Evolutionary conservation across 1,140 invertebrate species (phyloP).

Genomic region (Aphaenogaster rudis): DNA sequence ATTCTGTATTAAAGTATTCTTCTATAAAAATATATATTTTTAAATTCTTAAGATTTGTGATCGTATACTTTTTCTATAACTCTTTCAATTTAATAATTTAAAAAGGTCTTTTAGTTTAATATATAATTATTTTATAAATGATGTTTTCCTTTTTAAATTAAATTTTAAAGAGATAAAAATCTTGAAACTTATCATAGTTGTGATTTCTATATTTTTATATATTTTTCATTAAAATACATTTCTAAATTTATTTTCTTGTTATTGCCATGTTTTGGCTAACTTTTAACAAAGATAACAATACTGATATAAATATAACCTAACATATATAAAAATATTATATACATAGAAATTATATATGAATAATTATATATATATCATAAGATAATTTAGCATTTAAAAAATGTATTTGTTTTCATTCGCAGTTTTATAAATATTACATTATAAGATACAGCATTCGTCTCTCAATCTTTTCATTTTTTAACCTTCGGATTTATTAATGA

Average conservation of each 20-base stretch:
- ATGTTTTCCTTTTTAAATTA: not conserved
- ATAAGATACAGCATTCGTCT: not conserved
- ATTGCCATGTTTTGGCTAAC: not conserved
- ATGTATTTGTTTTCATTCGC: not conserved
- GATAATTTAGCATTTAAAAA: not conserved
- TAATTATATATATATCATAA: not conserved
- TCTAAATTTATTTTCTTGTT: not conserved
- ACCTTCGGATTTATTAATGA: conserved; percentile 2
- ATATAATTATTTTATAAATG: not conserved
- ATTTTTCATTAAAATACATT: not conserved
- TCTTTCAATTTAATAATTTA: not conserved
- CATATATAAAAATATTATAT: not conserved
- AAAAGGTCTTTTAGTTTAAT: not conserved
- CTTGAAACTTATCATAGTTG: not conserved
- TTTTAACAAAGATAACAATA: not conserved
- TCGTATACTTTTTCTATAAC: not conserved
- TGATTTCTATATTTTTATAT: not conserved
- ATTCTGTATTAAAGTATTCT: not conserved
- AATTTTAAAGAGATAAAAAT: not conserved
- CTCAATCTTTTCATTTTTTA: not conserved
- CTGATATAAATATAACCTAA: not conserved
- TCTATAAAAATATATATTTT: not conserved
- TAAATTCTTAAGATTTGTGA: not conserved
- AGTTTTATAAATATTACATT: not conserved
- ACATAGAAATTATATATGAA: not conserved